Base-by-base conservation (phyloP, 2,888 invertebrate genomes). In the Andrena marginata region DNA sequence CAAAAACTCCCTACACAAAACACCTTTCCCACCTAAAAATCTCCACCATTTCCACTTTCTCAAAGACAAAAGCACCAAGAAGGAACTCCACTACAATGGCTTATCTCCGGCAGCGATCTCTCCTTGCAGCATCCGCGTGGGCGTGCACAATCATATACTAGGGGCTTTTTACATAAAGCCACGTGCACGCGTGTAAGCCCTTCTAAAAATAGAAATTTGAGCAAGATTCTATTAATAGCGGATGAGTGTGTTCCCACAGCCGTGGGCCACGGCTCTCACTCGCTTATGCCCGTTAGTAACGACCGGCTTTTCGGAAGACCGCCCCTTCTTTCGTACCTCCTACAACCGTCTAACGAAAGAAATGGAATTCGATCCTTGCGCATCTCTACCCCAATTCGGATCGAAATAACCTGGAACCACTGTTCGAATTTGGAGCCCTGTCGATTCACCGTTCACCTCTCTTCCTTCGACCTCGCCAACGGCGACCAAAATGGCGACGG, bases 221-320 rank as follows among this genome's bases (percentile, higher is more conserved):
- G 94, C 94, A 94, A 94, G 93, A 91, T 89, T 89, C 94, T 95
- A 95, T 95, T 95, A 95, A 94, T 94, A 95, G 94, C 90, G 90
- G 93, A 94, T 94, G 94, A 93, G 93, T 93, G 90, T 91, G 89
- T 90, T 89, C 88, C 86, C 82, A 79, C 87, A 73, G 74, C 65
- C 73, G 74, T 60, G 78, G 75, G 77, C 76, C 82, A 68, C 72
- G 75, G 70, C 63, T 77, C 86, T 85, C 89, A 77, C 74, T 71
- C 81, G 77, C 72, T 48, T 35, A 56, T 23, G 67, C 71, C 62
- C 71, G 77, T 65, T 82, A 70, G 80, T 86, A 75, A 69, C 81
- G 33, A 71, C 7, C 65, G 69, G 70, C 69, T 77, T 79, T 77
- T 75, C 59, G 82, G 72, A 86, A 79, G 73, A 68, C 67, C 56